Evolutionary conservation across 2,113 vertebrate species (phyloP), one percentile per base, ranked within the genome.

Genomic region (Egretta garzetta): DNA sequence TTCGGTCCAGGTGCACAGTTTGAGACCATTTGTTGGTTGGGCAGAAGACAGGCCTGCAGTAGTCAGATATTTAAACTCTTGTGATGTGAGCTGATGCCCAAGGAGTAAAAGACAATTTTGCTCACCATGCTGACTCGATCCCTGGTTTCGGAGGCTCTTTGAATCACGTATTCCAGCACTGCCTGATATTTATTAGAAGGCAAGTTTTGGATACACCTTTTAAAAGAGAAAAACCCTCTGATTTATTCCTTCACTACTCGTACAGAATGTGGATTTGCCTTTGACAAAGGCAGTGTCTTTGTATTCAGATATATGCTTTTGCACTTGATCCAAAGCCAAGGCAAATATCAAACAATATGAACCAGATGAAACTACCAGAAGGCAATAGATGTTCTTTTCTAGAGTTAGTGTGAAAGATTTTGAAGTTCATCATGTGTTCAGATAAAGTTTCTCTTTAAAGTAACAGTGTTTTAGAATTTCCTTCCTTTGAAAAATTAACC

Each of bases 321-420:
- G 86, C 66, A 85, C 55, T 89, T 96, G 94, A 89, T 93, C 56
- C 83, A 64, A 91, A 93, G 94, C 94, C 80, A 96, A 94, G 62
- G 83, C 91, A 96, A 97, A 91, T 96, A 97, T 75, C 53, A 81
- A 96, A 71, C 56, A 85, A 93, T 95, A 68, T 72, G 68, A 94
- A 94, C 76, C 91, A 96, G 88, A 89, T 93, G 88, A 91, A 82
- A 80, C 53, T 87, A 62, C 39, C 39, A 91, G 63, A 76, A 83
- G 28, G 55, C 63, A 77, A 26, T 33, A 77, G 76, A 49, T 89
- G 62, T 4, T 64, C 12, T 83, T 47, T 87, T 77, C 43, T 71
- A 11, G 64, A 79, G 14, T 66, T 83, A 55, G 26, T 43, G 55
- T 77, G 75, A 66, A 91, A 85, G 35, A 64, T 87, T 72, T 47